Evolutionary conservation across 2,113 vertebrate genomes (phyloP).

Genomic region (Poecile atricapillus): DNA sequence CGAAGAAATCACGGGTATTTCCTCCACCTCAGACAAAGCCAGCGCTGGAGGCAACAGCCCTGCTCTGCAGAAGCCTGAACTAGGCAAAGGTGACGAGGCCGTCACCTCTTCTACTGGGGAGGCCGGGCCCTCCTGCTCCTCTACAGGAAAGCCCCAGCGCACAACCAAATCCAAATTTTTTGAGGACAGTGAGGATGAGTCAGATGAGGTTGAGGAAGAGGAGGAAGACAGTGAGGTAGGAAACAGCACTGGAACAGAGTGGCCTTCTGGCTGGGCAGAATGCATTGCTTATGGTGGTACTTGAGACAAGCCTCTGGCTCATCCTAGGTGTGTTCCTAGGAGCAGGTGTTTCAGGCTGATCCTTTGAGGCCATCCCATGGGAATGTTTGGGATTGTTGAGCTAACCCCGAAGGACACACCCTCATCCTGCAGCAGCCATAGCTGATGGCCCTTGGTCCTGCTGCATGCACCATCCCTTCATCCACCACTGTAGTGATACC

Average conservation of each 20-base stretch:
- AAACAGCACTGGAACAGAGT: constrained; percentile 52
- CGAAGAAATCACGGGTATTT: constrained; percentile 67
- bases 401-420: not conserved
- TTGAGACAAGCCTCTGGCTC: not conserved
- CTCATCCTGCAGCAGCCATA: not conserved
- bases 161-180: constrained; percentile 95
- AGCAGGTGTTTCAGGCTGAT: constrained; percentile 1
- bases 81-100: constrained; percentile 79
- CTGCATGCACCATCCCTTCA: not conserved
- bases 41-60: constrained; percentile 59
- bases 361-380: not conserved
- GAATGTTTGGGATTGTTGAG: not conserved
- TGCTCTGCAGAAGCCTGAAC: constrained; percentile 62
- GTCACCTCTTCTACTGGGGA: constrained; percentile 80
- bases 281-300: not conserved
- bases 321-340: constrained; percentile 34
- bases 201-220: constrained; percentile 88
- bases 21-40: constrained; percentile 73
- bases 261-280: constrained; percentile 33
- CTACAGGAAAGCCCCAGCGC: constrained; percentile 80
- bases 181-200: constrained; percentile 96
- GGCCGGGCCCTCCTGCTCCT: constrained; percentile 95
- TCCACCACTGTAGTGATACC: not conserved
- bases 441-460: not conserved
- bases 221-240: constrained; percentile 83